Evolutionary conservation across 2,888 invertebrate species (phyloP).

Genomic region (Helleia helle): DNA sequence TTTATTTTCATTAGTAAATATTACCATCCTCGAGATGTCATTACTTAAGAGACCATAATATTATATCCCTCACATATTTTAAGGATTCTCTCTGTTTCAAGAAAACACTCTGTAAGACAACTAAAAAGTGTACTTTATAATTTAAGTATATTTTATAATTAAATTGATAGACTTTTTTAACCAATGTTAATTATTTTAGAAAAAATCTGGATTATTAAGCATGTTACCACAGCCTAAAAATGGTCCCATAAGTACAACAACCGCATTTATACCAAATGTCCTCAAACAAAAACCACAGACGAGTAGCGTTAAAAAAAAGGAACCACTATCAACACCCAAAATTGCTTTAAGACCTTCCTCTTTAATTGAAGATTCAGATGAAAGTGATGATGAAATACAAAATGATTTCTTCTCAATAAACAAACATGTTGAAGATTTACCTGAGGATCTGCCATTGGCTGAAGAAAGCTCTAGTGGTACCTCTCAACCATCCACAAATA

Average conservation of each 20-base stretch:
- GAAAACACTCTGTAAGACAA: no score
- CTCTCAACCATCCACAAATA: slow-evolving; percentile 13
- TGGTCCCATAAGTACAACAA: slow-evolving; percentile 36
- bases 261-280: slow-evolving; percentile 59
- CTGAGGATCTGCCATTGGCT: slow-evolving; percentile 45
- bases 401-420: slow-evolving; percentile 73
- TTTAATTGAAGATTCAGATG: slow-evolving; percentile 48
- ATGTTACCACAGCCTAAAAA: slow-evolving; percentile 80
- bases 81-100: no score
- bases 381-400: slow-evolving; percentile 61
- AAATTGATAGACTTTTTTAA: no score
- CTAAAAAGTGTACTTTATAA: no score
- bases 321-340: slow-evolving; percentile 31
- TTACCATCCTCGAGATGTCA: no score
- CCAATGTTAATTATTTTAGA: slow-evolving; percentile 45
- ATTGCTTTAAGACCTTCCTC: slow-evolving; percentile 24
- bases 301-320: slow-evolving; percentile 33
- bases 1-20: not conserved
- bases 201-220: slow-evolving; percentile 78
- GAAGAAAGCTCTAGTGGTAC: slow-evolving; percentile 25
- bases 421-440: slow-evolving; percentile 51
- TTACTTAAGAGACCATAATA: no score
- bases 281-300: slow-evolving; percentile 47
- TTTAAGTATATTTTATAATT: no score
- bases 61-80: no score